phyloP scores from a whole-genome alignment of 2,888 invertebrate genomes.

The Platycheirus rosarum region DNA sequence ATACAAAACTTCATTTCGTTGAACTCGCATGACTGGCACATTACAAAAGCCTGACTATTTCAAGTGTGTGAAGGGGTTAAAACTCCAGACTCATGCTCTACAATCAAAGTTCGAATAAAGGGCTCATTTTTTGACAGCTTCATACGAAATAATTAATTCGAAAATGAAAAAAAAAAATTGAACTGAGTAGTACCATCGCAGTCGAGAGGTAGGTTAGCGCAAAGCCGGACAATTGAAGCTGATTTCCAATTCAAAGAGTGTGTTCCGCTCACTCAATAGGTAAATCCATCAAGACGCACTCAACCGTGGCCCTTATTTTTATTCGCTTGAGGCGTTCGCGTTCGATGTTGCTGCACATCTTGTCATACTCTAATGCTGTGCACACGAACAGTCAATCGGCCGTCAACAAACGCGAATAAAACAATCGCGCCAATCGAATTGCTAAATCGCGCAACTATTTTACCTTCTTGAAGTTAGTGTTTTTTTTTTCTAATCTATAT shows the following conservation, averaged over 20 bases:
- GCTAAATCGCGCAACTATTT: constrained; percentile 2
- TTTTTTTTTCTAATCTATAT: too few relatives aligned
- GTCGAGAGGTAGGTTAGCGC: constrained; percentile 11
- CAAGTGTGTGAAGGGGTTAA: constrained; percentile 64
- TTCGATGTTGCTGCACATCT: constrained; percentile 41
- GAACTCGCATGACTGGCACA: constrained; percentile 68
- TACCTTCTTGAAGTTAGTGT: constrained; percentile 18
- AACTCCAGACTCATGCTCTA: constrained; percentile 36
- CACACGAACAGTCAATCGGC: constrained; percentile 61
- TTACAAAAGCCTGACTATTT: constrained; percentile 61
- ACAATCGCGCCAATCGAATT: constrained; percentile 66
- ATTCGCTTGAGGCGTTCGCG: constrained; percentile 49
- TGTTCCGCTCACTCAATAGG: constrained; percentile 56
- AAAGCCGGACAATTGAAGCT: constrained; percentile 65
- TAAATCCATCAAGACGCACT: constrained; percentile 65
- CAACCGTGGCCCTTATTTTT: constrained; percentile 56
- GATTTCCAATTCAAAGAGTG: constrained; percentile 48
- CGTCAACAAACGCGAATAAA: constrained; percentile 41
- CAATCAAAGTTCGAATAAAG: constrained; percentile 31
- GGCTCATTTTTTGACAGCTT: constrained; percentile 67
- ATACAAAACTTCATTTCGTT: constrained; percentile 51
- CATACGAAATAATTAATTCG: constrained; percentile 64
- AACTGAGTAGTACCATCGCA: neutral
- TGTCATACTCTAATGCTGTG: constrained; percentile 44
- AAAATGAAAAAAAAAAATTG: constrained; percentile 28